Evolutionary conservation across 2,797 vertebrate genomes (phyloP), one percentile per base, ranked within the genome.

Genomic region (Pitangus sulphuratus): DNA sequence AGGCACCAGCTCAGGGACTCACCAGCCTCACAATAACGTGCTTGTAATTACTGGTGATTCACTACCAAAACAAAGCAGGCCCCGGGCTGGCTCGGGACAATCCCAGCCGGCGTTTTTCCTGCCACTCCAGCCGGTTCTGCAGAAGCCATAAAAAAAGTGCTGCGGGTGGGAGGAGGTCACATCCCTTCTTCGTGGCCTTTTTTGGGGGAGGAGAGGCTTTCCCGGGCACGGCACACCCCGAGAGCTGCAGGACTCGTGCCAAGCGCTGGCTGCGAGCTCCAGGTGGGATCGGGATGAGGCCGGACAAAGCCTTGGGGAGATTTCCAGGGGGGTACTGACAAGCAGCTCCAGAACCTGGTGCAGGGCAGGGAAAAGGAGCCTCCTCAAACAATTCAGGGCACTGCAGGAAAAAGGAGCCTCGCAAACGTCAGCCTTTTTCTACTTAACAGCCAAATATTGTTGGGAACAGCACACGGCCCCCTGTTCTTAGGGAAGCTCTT

Each of bases 231-330:
- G 53, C 84, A 37, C 45, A 58, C 3, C 33, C 16, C 9, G 4
- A 37, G 12, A 71, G 33, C 53, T 19, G 51, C 12, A 42, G 47
- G 10, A 51, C 7, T 62, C 15, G 47, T 40, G 51, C 28, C 7
- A 12, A 42, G 61, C 80, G 6, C 40, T 42, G 21, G 26, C 13
- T 47, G 30, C 26, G 42, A 84, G 16, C 40, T 31, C 82, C 1
- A 0, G 4, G 4, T 4, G 37, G 25, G 24, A 57, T 40, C 8
- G 15, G 28, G 68, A 25, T 0, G 3, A 56, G 30, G n/a, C 3
- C 8, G 30, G 72, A 48, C 5, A 31, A 56, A 74, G 37, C 31
- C 11, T 25, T 60, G 15, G 39, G 54, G 26, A 74, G 15, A 47
- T 72, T 87, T 68, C 26, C 4, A 9, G 44, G 33, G 4, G 37